Base-by-base conservation (phyloP, 2,888 invertebrate genomes). In the Chymomyza fuscimana region DNA sequence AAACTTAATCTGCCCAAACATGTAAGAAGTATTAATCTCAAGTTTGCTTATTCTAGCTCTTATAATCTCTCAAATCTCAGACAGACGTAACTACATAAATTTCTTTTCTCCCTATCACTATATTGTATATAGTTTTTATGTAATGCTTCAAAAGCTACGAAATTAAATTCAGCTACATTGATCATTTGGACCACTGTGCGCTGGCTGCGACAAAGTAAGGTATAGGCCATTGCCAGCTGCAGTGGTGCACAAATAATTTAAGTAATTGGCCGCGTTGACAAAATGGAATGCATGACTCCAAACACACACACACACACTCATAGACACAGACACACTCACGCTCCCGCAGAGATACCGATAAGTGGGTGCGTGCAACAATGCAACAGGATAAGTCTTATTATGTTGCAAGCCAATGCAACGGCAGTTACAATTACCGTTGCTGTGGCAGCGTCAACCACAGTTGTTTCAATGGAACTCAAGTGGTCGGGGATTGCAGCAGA, bases 351-450 rank as follows among this genome's bases (percentile, higher is more conserved):
- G 40, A 25, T 19, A n/a, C 50, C 40, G 40, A 12, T 46, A 22
- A 19, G 54, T 67, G 68, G 54, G 60, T 60, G 54, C 46, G 4
- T 51, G 16, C 56, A 73, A 72, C 76, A 69, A 73, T 79, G 84
- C 80, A 82, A 81, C 79, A 72, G 76, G 79, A 79, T 80, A 77
- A 65, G 71, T 72, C 80, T 77, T 79, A 79, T 82, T 82, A 82
- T 69, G 70, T 69, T 74, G 67, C n/a, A 15, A 29, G 52, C 51
- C 16, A 50, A 4, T 22, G 58, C 58, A 58, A 46, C 52, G 46
- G 29, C 60, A 66, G 50, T 19, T 16, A 6, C 15, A 32, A 36
- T 36, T 40, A 61, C 40, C n/a, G 16, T 16, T 19, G 29, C 58
- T 58, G 61, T 36, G 22, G 19, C 62, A 50, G 19, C 25, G 12